These are phyloP conservation scores for Drosophila hamatofila DNA, from an alignment of 2,888 invertebrate species.

Conservation along the genomic window DNA sequence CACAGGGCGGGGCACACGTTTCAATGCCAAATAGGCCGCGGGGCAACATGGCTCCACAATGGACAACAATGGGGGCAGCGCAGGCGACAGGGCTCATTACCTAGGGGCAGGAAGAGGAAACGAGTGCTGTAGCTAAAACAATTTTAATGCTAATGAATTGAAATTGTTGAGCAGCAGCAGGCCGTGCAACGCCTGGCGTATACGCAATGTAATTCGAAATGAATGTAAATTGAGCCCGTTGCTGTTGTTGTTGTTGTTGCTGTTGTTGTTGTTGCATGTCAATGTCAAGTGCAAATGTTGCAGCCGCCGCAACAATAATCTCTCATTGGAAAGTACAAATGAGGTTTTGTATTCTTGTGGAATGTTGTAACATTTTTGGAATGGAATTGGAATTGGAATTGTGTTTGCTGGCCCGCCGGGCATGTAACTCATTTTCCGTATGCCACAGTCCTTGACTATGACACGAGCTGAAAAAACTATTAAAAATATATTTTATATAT, in stretches of 20 bases:
- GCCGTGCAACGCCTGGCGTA: slow-evolving; percentile 47
- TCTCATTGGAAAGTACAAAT: slow-evolving; percentile 33
- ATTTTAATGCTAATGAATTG: slow-evolving; percentile 77
- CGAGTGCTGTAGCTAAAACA: slow-evolving; percentile 16
- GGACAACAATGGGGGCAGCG: slow-evolving; percentile 17
- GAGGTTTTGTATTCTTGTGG: slow-evolving; percentile 48
- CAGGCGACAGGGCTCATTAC: slow-evolving; percentile 50
- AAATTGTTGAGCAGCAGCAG: slow-evolving; percentile 54
- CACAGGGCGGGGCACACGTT: slow-evolving; percentile 35
- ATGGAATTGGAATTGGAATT: slow-evolving; percentile 23
- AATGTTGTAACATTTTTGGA: slow-evolving; percentile 26
- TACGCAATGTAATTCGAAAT: slow-evolving; percentile 68
- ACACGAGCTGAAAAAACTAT: slow-evolving; percentile 54
- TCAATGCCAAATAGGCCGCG: slow-evolving; percentile 61
- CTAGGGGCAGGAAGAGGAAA: slow-evolving; percentile 42
- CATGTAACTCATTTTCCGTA: slow-evolving; percentile 50
- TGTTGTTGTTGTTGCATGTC: slow-evolving; percentile 56
- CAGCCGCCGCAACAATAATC: slow-evolving; percentile 44
- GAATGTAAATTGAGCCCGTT: slow-evolving; percentile 41
- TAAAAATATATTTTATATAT: slow-evolving; percentile 22
- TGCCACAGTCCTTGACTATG: slow-evolving; percentile 58
- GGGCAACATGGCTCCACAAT: slow-evolving; percentile 39
- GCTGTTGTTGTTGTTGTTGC: slow-evolving; percentile 41
- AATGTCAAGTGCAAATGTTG: slow-evolving; percentile 76
- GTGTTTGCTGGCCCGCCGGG: slow-evolving; percentile 43